phyloP scores from a whole-genome alignment of 2,113 vertebrate genomes.

The Pelusios castaneus region DNA sequence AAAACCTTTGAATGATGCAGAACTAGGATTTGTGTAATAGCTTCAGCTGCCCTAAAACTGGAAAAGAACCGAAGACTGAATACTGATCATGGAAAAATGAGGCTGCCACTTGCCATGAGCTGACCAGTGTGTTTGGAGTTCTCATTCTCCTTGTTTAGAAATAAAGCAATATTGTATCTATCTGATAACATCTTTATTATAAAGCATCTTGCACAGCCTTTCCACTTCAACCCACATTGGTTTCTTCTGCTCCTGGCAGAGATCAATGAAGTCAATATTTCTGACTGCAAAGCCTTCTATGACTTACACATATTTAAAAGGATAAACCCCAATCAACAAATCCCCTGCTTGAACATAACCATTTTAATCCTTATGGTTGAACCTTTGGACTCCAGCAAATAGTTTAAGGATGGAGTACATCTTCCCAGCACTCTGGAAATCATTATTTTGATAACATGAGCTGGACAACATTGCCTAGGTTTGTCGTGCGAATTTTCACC shows the following conservation, averaged over 20 bases:
- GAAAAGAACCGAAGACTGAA: background rate
- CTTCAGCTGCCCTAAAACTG: background rate
- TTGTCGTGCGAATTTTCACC: slow-evolving; percentile 42
- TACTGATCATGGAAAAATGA: slow-evolving; percentile 3
- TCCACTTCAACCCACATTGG: slow-evolving; percentile 46
- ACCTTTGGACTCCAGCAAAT: slow-evolving; percentile 59
- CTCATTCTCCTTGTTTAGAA: slow-evolving; percentile 19
- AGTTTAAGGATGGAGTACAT: slow-evolving; percentile 9
- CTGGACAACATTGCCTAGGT: background rate
- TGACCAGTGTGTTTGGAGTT: background rate
- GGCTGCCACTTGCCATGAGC: slow-evolving; percentile 21
- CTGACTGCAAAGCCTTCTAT: slow-evolving; percentile 69
- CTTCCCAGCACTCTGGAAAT: slow-evolving; percentile 25
- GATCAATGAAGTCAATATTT: slow-evolving; percentile 77
- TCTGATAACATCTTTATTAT: slow-evolving; percentile 70
- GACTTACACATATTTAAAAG: slow-evolving; percentile 75
- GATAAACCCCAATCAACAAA: slow-evolving; percentile 72
- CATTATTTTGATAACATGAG: background rate
- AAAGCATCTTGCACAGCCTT: slow-evolving; percentile 50
- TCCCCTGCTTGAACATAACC: slow-evolving; percentile 52
- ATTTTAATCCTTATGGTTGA: slow-evolving; percentile 73
- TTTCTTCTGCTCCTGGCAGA: slow-evolving; percentile 63
- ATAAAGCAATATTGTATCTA: slow-evolving; percentile 27
- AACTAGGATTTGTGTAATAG: background rate
- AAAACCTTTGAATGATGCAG: background rate